Evolutionary conservation across 1,140 invertebrate species (phyloP).

Genomic region (Leptinotarsa texana): DNA sequence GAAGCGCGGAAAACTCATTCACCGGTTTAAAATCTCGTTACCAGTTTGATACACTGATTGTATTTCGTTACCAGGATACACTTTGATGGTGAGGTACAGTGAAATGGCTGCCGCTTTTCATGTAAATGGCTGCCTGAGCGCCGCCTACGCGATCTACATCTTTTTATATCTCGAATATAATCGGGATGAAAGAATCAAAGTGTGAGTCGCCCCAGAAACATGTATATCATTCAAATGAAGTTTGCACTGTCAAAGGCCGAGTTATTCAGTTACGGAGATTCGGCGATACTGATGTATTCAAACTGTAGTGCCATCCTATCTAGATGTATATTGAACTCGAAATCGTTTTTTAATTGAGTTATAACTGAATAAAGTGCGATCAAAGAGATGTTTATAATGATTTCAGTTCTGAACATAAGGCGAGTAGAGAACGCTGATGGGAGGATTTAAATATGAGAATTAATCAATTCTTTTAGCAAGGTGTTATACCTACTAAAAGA

Average conservation of each 20-base stretch:
- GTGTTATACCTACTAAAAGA: no score
- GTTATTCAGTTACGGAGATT: conserved; percentile 36
- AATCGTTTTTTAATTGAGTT: neutral
- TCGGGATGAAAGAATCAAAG: conserved; percentile 4
- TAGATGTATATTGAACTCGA: neutral
- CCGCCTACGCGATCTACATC: conserved; percentile 31
- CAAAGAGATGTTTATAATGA: neutral
- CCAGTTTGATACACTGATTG: conserved; percentile 32
- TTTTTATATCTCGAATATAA: conserved; percentile 34
- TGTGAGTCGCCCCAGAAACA: conserved; percentile 12
- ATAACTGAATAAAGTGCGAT: neutral
- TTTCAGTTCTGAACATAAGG: no score
- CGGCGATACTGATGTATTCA: conserved; percentile 11
- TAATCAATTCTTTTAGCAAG: no score
- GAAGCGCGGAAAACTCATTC: conserved; percentile 40
- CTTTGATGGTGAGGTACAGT: conserved; percentile 43
- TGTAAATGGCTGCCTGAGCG: conserved; percentile 46
- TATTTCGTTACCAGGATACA: conserved; percentile 42
- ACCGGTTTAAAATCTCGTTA: conserved; percentile 46
- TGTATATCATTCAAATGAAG: conserved; percentile 24
- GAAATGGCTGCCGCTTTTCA: conserved; percentile 47
- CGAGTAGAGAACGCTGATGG: no score
- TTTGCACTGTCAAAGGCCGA: conserved; percentile 33
- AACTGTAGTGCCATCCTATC: neutral
- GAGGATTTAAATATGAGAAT: no score